Evolutionary conservation across 1,140 invertebrate species (phyloP).

Genomic region (Listronotus bonariensis): DNA sequence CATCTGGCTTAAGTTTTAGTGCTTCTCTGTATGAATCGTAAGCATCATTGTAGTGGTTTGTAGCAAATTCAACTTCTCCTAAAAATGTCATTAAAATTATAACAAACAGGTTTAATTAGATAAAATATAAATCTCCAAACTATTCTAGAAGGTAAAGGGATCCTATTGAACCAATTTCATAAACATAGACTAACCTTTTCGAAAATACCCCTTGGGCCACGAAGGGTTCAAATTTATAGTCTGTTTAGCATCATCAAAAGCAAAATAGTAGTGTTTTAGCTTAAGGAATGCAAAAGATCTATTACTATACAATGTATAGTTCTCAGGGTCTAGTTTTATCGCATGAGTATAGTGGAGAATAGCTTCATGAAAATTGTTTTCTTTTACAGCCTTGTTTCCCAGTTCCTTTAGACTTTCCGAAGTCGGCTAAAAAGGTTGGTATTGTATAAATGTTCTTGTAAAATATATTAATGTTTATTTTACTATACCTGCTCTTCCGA

Average conservation of each 20-base stretch:
- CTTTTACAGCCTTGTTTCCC: conserved; percentile 77
- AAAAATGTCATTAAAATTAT: background rate
- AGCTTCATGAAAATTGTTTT: conserved; percentile 75
- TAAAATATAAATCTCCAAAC: too few species aligned
- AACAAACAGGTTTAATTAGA: background rate
- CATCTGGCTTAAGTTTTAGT: conserved; percentile 69
- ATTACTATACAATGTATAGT: conserved; percentile 77
- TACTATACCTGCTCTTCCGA: too few species aligned
- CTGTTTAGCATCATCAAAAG: conserved; percentile 77
- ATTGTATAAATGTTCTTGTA: too few species aligned
- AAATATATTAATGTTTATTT: too few species aligned
- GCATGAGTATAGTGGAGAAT: conserved; percentile 80
- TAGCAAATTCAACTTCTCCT: conserved; percentile 72
- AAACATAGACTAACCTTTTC: conserved; percentile 67
- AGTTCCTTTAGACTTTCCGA: conserved; percentile 65
- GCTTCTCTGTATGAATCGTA: conserved; percentile 73
- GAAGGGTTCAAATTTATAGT: conserved; percentile 74
- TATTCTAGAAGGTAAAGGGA: too few species aligned
- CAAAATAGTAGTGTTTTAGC: conserved; percentile 75
- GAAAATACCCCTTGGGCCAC: conserved; percentile 84
- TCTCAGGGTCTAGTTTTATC: conserved; percentile 73
- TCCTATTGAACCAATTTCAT: too few species aligned
- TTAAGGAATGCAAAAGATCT: conserved; percentile 79
- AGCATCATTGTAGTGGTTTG: conserved; percentile 70
- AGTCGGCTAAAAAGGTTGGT: conserved; percentile 31